Evolutionary conservation across 2,888 invertebrate species (phyloP).

Genomic region (Mechanitis messenoides): DNA sequence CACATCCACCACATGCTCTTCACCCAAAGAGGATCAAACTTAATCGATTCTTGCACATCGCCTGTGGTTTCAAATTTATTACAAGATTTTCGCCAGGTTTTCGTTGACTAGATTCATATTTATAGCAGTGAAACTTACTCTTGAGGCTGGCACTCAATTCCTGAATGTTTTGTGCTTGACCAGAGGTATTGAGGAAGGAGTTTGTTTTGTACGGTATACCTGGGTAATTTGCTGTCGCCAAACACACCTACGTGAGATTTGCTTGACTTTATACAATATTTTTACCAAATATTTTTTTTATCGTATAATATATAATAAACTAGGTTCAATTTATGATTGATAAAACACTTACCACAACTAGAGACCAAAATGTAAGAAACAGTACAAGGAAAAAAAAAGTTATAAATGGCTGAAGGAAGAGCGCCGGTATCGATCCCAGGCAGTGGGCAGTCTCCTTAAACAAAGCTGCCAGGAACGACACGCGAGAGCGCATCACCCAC

Average conservation of each 20-base stretch:
- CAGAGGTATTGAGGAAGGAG: conserved; percentile 57
- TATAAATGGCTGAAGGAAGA: conserved; percentile 89
- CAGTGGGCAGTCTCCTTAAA: conserved; percentile 95
- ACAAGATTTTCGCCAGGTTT: neutral
- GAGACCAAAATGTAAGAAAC: conserved; percentile 91
- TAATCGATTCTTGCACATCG: conserved; percentile 73
- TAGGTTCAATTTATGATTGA: neutral
- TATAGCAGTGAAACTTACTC: conserved; percentile 42
- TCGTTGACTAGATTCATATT: neutral
- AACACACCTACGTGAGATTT: conserved; percentile 72
- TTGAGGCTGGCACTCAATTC: conserved; percentile 44
- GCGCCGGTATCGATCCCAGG: conserved; percentile 87
- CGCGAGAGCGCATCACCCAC: conserved; percentile 85
- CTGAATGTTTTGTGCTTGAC: conserved; percentile 48
- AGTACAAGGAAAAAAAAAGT: conserved; percentile 86
- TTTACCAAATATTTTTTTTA: conserved; percentile 6
- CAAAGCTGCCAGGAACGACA: conserved; percentile 87
- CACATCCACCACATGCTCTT: conserved; percentile 97
- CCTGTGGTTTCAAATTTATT: conserved; percentile 36
- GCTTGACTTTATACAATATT: no score
- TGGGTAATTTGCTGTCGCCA: conserved; percentile 89
- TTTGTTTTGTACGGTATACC: conserved; percentile 71
- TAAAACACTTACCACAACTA: conserved; percentile 82
- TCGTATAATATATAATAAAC: neutral
- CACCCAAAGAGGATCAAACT: conserved; percentile 88